Evolutionary conservation across 2,113 vertebrate species (phyloP).

Genomic region (Myiopsitta monachus): DNA sequence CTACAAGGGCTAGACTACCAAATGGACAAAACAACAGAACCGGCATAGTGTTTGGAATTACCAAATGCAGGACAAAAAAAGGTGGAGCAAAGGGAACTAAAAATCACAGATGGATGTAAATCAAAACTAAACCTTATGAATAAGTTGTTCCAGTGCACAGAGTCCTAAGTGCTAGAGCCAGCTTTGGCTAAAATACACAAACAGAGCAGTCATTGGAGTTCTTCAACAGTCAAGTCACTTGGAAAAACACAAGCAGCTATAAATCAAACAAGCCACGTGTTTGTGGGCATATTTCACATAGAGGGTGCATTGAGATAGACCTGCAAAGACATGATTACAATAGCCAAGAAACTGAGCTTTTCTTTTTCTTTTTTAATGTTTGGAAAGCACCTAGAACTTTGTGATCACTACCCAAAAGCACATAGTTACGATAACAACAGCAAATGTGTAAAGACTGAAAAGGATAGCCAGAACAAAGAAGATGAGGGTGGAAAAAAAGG

Average conservation of each 20-base stretch:
- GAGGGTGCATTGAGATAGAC: constrained; percentile 39
- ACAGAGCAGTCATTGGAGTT: constrained; percentile 42
- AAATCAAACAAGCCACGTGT: constrained; percentile 34
- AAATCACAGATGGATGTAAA: neutral
- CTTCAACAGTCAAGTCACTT: constrained; percentile 52
- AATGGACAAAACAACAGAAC: neutral
- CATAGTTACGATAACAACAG: neutral
- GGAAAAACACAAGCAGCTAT: constrained; percentile 51
- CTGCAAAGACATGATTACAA: constrained; percentile 29
- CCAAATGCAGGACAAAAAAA: neutral
- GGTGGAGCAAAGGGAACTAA: neutral
- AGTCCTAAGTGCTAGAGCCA: constrained; percentile 24
- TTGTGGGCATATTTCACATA: constrained; percentile 46
- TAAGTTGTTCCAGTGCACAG: constrained; percentile 22
- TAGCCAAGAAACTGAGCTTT: neutral
- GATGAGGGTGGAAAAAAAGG: no score
- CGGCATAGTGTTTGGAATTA: neutral
- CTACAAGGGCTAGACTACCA: neutral
- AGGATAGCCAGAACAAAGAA: neutral
- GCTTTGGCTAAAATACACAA: constrained; percentile 46
- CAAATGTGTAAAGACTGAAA: neutral
- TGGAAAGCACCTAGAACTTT: constrained; percentile 51
- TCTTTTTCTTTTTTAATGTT: neutral
- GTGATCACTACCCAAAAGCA: neutral
- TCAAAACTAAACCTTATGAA: constrained; percentile 24